Evolutionary conservation across 2,797 vertebrate species (phyloP).

Genomic region (Hippopotamyrus pictus): DNA sequence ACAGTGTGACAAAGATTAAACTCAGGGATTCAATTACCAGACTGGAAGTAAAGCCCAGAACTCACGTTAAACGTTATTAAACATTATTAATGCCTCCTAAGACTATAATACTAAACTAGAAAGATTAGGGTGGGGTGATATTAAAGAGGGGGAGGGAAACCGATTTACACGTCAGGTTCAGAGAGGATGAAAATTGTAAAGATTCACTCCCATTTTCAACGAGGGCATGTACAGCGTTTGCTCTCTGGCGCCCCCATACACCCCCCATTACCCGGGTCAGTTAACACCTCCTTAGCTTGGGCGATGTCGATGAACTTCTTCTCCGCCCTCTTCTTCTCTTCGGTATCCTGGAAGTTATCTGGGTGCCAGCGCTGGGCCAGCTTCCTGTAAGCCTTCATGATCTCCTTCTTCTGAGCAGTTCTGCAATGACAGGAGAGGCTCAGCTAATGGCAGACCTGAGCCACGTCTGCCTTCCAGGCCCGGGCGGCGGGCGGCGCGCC

Average conservation of each 20-base stretch:
- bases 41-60: background rate
- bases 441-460: background rate
- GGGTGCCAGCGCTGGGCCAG: slow-evolving; percentile 95
- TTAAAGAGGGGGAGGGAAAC: background rate
- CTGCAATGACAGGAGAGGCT: slow-evolving; percentile 50
- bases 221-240: background rate
- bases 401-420: slow-evolving; percentile 94
- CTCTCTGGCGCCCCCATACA: background rate
- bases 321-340: slow-evolving; percentile 91
- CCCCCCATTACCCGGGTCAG: slow-evolving; percentile 86
- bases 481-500: background rate
- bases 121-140: background rate
- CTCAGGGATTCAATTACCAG: background rate
- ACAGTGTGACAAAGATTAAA: background rate
- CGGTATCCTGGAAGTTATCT: slow-evolving; percentile 90
- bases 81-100: background rate
- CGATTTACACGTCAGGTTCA: background rate
- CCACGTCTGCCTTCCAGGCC: background rate
- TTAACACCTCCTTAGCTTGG: slow-evolving; percentile 96
- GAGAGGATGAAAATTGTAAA: background rate
- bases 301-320: slow-evolving; percentile 97
- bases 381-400: slow-evolving; percentile 94
- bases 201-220: background rate
- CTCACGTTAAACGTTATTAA: background rate
- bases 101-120: background rate